These are phyloP conservation scores for Stenolophus ochropezus DNA, from an alignment of 2,888 invertebrate genomes.

Conservation along the genomic window DNA sequence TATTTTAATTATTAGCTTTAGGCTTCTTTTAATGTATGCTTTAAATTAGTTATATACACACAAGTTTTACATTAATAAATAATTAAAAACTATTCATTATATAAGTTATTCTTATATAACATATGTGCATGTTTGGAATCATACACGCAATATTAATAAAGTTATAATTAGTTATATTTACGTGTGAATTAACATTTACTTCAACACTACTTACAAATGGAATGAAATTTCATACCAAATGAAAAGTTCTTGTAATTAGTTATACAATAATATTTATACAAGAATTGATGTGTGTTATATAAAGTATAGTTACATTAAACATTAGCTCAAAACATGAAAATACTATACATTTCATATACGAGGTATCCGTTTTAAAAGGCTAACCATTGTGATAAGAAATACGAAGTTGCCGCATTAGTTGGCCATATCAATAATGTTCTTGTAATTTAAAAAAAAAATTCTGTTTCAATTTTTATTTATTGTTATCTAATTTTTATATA, in stretches of 20 bases:
- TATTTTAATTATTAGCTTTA: neutral
- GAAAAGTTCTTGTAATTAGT: neutral
- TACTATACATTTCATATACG: too few relatives aligned
- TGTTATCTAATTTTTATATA: too few relatives aligned
- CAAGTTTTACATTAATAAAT: conserved; percentile 5
- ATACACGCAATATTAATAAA: conserved; percentile 20
- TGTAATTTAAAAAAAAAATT: too few relatives aligned
- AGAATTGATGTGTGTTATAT: too few relatives aligned
- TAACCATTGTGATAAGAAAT: too few relatives aligned
- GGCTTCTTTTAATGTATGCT: neutral
- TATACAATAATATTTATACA: neutral
- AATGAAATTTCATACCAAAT: neutral
- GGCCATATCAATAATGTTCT: too few relatives aligned
- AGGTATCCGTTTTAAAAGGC: too few relatives aligned
- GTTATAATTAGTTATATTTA: conserved; percentile 1
- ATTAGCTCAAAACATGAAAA: too few relatives aligned
- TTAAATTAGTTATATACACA: conserved; percentile 11
- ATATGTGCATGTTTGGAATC: neutral
- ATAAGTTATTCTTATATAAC: conserved; percentile 8
- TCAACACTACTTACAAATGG: neutral
- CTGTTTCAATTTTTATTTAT: too few relatives aligned
- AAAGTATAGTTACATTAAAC: too few relatives aligned
- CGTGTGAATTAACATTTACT: neutral
- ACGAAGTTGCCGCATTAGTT: too few relatives aligned
- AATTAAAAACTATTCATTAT: conserved; percentile 16